A percentile compares a stretch with the other conserved stretches of the same genome.
phyloP scores from a whole-genome alignment of 2,113 vertebrate species.

The Ginglymostoma cirratum region DNA sequence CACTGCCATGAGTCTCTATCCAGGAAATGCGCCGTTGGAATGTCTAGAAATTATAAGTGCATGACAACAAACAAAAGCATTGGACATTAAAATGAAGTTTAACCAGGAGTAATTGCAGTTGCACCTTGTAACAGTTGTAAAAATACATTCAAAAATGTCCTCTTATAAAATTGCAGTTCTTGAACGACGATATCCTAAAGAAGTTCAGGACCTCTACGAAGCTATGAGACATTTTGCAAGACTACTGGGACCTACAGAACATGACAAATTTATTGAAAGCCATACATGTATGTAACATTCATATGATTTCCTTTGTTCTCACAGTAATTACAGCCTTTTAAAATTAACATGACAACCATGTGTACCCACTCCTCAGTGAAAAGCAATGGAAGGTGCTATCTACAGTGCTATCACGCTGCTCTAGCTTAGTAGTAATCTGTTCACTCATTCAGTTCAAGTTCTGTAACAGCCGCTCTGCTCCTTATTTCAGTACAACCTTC shows the following conservation, averaged over 20 bases:
- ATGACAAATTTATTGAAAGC: constrained; percentile 96
- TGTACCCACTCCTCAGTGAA: too few species aligned
- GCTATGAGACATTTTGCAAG: constrained; percentile 85
- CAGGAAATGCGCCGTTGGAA: background rate
- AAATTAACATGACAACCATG: background rate
- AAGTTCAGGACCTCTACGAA: constrained; percentile 90
- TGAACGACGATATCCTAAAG: constrained; percentile 88
- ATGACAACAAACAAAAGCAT: background rate
- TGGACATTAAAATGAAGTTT: background rate
- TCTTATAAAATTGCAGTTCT: constrained; percentile 60
- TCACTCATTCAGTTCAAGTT: too few species aligned
- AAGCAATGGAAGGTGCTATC: too few species aligned
- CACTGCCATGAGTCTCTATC: background rate
- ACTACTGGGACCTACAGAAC: constrained; percentile 80
- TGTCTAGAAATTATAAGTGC: background rate
- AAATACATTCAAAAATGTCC: constrained; percentile 21
- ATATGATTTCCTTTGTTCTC: background rate
- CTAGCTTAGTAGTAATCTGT: too few species aligned
- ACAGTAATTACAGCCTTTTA: background rate
- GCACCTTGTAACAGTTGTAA: background rate
- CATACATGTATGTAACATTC: constrained; percentile 72
- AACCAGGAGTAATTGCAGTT: background rate
- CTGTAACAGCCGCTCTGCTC: too few species aligned
- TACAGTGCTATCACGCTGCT: too few species aligned
- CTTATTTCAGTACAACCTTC: too few species aligned